phyloP scores from a whole-genome alignment of 2,888 invertebrate species.

The Ormyrus pomaceus region DNA sequence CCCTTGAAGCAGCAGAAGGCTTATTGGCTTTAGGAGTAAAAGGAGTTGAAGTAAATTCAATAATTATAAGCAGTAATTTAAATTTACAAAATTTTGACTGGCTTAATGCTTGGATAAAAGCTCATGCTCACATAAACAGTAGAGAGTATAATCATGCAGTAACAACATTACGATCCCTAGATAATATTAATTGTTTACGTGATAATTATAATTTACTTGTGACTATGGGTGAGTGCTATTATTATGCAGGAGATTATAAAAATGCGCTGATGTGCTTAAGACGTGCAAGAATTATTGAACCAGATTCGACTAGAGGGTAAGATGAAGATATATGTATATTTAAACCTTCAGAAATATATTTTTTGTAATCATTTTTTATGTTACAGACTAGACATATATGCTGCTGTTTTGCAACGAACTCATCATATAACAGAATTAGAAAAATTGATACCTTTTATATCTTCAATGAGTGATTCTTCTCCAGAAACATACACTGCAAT shows the following conservation, averaged over 20 bases:
- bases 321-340: conserved; percentile 9
- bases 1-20: conserved; percentile 85
- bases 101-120: conserved; percentile 81
- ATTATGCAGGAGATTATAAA: conserved; percentile 83
- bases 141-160: conserved; percentile 84
- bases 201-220: conserved; percentile 83
- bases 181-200: conserved; percentile 80
- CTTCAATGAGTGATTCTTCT: conserved; percentile 77
- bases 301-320: conserved; percentile 72
- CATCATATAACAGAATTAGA: conserved; percentile 81
- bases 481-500: conserved; percentile 87
- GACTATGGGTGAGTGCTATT: conserved; percentile 84
- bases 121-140: conserved; percentile 80
- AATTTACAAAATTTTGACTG: conserved; percentile 75
- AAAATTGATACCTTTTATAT: conserved; percentile 78
- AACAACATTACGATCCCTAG: conserved; percentile 81
- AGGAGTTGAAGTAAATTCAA: conserved; percentile 85
- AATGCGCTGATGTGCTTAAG: conserved; percentile 80
- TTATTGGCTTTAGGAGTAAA: conserved; percentile 84
- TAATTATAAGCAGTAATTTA: conserved; percentile 80
- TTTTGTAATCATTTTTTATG: conserved; percentile 25
- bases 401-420: conserved; percentile 80
- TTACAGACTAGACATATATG: conserved; percentile 81
- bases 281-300: conserved; percentile 73
- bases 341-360: conserved; percentile 9